phyloP scores from a whole-genome alignment of 2,113 vertebrate genomes.

The Propithecus coquereli region DNA sequence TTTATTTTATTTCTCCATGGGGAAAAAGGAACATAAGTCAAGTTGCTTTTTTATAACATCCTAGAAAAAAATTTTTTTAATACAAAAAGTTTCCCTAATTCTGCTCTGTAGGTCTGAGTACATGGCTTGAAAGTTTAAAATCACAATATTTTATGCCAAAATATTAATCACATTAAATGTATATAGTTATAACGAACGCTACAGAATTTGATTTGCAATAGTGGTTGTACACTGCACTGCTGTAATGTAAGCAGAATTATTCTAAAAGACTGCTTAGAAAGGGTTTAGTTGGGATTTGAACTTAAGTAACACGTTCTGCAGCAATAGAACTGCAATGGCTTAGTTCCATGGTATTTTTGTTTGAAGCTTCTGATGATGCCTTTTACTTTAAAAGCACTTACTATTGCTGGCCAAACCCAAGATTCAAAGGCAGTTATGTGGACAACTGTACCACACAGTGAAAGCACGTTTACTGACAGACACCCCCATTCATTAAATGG shows the following conservation, averaged over 20 bases:
- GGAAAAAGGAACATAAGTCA: background rate
- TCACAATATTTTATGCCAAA: constrained; percentile 9
- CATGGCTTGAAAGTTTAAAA: constrained; percentile 9
- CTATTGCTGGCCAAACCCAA: background rate
- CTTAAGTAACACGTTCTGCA: background rate
- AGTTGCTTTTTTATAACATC: background rate
- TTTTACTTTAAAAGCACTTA: background rate
- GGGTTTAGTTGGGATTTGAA: background rate
- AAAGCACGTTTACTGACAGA: background rate
- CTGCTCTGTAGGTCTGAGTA: background rate
- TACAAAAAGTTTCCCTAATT: background rate
- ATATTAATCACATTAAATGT: background rate
- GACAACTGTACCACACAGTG: background rate
- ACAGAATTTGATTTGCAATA: background rate
- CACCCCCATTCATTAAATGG: background rate
- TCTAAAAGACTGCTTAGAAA: constrained; percentile 38
- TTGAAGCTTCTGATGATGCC: background rate
- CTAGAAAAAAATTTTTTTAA: background rate
- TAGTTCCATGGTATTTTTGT: background rate
- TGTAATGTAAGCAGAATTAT: background rate
- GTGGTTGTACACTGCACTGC: background rate
- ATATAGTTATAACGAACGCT: background rate
- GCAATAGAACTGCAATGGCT: background rate
- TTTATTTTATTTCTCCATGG: background rate
- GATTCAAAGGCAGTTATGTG: background rate